Base-by-base conservation (phyloP, 1,140 invertebrate species). In the Heliconius hewitsoni region DNA sequence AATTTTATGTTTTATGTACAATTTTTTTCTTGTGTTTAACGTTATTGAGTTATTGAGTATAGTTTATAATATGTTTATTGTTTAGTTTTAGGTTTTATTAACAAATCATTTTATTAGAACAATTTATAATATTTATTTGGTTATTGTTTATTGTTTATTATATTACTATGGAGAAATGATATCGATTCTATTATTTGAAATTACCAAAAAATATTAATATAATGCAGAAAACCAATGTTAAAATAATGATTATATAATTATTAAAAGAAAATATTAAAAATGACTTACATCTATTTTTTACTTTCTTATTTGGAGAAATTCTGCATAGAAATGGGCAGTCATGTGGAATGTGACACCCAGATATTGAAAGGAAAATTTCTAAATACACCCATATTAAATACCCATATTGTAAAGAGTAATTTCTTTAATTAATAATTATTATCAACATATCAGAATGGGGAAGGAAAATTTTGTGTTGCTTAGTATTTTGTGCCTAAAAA, bases 401-500 rank as follows among this genome's bases (percentile, higher is more conserved):
- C 4, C 3, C 23, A 0, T 5, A 66, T 27, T 23, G 4, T 27
- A 27, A 30, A 30, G 13, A 57, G n/a, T 23, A 60, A 23, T 23
- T 23, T 4, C 2, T 27, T 23, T 27, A 23, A 60, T 60, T 13
- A 60, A 60, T 19, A 23, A 57, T 11, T 66, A 46, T 34, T 77
- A 46, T 39, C 23, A 34, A 70, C 37, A 79, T 79, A 74, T 71
- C 39, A n/a, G 50, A 55, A 57, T 39, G 34, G 23, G 16, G 11
- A 66, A 66, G 13, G 60, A 27, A 27, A 16, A 66, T 66, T 27
- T 66, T 66, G 3, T 66, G 27, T 60, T 60, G n/a, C 18, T 57
- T 30, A 27, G 27, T 66, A 52, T n/a, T 60, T 76, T 79, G 34
- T 79, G 78, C 39, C 78, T 76, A 76, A 76, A 66, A 9, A 13